Base-by-base conservation (phyloP, 2,888 invertebrate genomes). In the Parthenolecanium corni region DNA sequence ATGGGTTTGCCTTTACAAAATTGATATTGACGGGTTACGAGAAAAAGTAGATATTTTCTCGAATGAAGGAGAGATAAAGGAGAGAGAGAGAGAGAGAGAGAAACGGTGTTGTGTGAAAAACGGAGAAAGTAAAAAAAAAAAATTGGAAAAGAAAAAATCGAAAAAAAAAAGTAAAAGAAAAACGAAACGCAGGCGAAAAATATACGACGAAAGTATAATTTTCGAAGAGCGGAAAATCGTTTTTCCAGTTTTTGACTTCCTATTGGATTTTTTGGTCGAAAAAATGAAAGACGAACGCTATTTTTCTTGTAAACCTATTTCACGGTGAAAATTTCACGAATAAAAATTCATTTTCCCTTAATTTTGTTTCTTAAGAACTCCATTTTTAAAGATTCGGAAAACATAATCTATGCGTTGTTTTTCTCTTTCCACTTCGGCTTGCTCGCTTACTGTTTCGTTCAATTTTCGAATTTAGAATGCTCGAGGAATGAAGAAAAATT, bases 11-110 rank as follows among this genome's bases (percentile, higher is more conserved):
- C 40, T 51, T 23, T 38, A 24, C 47, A 61, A 61, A 61, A 51
- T 61, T 61, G 61, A 61, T 61, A 61, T 61, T 61, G 61, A 61
- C 61, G 51, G 61, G 25, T 61, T 61, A 51, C 47, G 38, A 61
- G 61, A 23, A 51, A 61, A 49, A n/a, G n/a, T n/a, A n/a, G n/a
- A 31, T 58, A 44, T 61, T 61, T 61, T 36, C 36, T n/a, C 52
- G 49, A 31, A 49, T 20, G 40, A 61, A 31, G 18, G 18, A 44
- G 46, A 9, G 49, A 23, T 18, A 49, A 21, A 3, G 31, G 31
- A 9, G 9, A 9, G 31, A 31, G 9, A 31, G 9, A 31, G 31
- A 16, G 18, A 44, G 46, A 16, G 20, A 20, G 46, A 18, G 46
- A 44, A n/a, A 44, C 14, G 1, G 18, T 16, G 46, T n/a, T n/a